phyloP scores from a whole-genome alignment of 2,888 invertebrate species.

The Tipula confusa region DNA sequence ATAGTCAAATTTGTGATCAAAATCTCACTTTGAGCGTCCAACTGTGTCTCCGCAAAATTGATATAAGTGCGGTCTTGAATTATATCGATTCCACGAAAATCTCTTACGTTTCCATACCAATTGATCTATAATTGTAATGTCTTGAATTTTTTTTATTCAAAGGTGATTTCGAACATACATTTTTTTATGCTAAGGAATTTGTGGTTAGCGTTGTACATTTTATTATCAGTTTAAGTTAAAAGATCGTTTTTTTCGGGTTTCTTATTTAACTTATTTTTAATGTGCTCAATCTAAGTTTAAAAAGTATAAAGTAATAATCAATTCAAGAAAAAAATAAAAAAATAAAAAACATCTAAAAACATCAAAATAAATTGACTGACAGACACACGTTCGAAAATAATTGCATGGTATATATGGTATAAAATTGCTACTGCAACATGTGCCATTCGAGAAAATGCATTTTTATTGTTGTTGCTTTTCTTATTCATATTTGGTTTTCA shows the following conservation, averaged over 20 bases:
- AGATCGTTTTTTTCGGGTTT: not conserved
- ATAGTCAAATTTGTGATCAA: no score
- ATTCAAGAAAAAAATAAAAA: not conserved
- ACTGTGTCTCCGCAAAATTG: not conserved
- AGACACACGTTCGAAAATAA: constrained; percentile 32
- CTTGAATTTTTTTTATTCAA: not conserved
- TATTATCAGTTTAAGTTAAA: not conserved
- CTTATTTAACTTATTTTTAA: constrained; percentile 15
- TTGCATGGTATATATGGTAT: constrained; percentile 32
- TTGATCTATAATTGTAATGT: not conserved
- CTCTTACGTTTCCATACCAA: not conserved
- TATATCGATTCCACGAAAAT: not conserved
- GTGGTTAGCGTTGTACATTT: not conserved
- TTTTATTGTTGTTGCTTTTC: constrained; percentile 1
- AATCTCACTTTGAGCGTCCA: not conserved
- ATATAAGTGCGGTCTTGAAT: not conserved
- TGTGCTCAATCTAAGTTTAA: constrained; percentile 3
- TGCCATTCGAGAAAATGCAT: constrained; percentile 32
- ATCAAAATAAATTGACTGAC: constrained; percentile 31
- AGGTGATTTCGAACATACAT: not conserved
- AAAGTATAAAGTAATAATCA: constrained; percentile 28
- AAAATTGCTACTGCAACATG: constrained; percentile 32
- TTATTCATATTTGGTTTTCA: constrained; percentile 20
- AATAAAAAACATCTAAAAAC: constrained; percentile 25
- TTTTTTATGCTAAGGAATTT: not conserved